Evolutionary conservation across 2,888 invertebrate species (phyloP).

Genomic region (Andrena bucephala): DNA sequence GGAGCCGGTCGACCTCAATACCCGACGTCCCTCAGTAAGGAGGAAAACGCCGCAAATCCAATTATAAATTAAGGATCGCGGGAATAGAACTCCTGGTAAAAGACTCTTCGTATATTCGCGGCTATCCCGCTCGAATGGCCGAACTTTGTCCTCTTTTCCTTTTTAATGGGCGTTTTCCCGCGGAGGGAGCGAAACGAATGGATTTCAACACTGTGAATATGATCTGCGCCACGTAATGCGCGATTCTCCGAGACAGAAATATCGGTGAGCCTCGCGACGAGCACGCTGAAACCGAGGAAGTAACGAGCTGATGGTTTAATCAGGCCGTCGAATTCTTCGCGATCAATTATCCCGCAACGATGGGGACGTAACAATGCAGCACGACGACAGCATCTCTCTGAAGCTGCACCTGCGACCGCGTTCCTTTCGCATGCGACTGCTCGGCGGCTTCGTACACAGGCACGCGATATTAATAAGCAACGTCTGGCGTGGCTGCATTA

Average conservation of each 20-base stretch:
- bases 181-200: neutral
- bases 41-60: constrained; percentile 64
- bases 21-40: constrained; percentile 54
- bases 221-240: too few relatives aligned
- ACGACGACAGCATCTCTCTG: constrained; percentile 14
- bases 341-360: constrained; percentile 16
- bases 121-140: constrained; percentile 40
- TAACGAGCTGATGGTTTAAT: constrained; percentile 13
- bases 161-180: constrained; percentile 21
- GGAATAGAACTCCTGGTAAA: constrained; percentile 55
- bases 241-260: neutral
- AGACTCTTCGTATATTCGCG: constrained; percentile 49
- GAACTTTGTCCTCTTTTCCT: constrained; percentile 53
- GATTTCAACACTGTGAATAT: neutral
- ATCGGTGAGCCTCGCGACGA: neutral
- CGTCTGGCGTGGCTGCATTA: constrained; percentile 24
- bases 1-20: constrained; percentile 59
- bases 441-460: constrained; percentile 71
- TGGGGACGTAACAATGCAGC: constrained; percentile 5
- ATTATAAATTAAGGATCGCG: constrained; percentile 65
- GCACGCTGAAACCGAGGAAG: neutral
- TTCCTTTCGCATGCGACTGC: constrained; percentile 72
- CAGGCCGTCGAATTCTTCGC: constrained; percentile 8
- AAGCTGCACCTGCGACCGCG: constrained; percentile 78
- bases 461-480: constrained; percentile 76